Evolutionary conservation across 2,888 invertebrate species (phyloP).

Genomic region (Polymixis flavicincta): DNA sequence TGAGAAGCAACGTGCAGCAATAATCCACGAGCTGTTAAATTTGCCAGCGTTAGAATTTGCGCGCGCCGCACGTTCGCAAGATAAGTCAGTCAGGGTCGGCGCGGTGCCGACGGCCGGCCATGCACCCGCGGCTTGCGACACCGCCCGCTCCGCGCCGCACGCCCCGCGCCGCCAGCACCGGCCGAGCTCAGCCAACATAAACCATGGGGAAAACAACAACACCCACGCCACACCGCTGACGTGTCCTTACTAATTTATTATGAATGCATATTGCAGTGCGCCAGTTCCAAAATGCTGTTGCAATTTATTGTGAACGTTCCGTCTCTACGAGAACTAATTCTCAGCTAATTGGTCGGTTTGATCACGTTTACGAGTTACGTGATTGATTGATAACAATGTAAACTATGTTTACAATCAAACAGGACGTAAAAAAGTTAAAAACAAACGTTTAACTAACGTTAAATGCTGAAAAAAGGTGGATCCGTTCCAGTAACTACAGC

Average conservation of each 20-base stretch:
- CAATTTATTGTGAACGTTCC: slow-evolving; percentile 66
- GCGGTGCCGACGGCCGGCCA: slow-evolving; percentile 90
- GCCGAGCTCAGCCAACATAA: slow-evolving; percentile 71
- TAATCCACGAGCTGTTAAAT: slow-evolving; percentile 83
- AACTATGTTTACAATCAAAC: slow-evolving; percentile 43
- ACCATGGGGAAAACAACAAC: slow-evolving; percentile 82
- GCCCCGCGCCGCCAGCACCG: slow-evolving; percentile 63
- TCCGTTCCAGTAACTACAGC: slow-evolving; percentile 35
- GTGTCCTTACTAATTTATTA: slow-evolving; percentile 76
- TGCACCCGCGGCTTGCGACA: slow-evolving; percentile 88
- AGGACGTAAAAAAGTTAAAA: slow-evolving; percentile 37
- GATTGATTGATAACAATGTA: slow-evolving; percentile 41
- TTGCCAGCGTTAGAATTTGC: slow-evolving; percentile 89
- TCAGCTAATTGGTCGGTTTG: slow-evolving; percentile 44
- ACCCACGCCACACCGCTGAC: slow-evolving; percentile 75
- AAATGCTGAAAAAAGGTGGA: slow-evolving; percentile 49
- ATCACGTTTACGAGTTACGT: slow-evolving; percentile 35
- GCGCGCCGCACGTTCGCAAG: slow-evolving; percentile 89
- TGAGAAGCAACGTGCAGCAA: slow-evolving; percentile 73
- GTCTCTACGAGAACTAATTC: slow-evolving; percentile 45
- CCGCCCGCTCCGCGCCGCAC: slow-evolving; percentile 68
- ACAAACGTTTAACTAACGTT: slow-evolving; percentile 34
- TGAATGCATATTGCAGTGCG: slow-evolving; percentile 75
- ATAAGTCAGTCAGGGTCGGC: slow-evolving; percentile 91
- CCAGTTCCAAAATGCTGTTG: slow-evolving; percentile 71